Evolutionary conservation across 2,797 vertebrate species (phyloP).

Genomic region (Momotus momota): DNA sequence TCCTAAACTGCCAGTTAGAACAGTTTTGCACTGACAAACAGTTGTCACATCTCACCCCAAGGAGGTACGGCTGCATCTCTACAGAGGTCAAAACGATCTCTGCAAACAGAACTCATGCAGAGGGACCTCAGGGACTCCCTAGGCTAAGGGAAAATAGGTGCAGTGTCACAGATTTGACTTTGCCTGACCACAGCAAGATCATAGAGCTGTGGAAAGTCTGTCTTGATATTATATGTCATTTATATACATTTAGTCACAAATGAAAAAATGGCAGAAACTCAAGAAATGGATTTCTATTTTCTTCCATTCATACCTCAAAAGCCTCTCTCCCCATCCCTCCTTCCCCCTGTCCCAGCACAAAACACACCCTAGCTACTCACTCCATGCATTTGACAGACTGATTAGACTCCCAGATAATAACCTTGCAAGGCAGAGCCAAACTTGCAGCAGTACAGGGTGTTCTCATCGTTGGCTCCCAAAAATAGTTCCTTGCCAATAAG

Average conservation of each 20-base stretch:
- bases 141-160: not conserved
- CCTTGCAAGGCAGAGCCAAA: slow-evolving; percentile 50
- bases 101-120: not conserved
- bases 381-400: slow-evolving; percentile 20
- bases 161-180: not conserved
- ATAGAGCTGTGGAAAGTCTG: not conserved
- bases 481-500: slow-evolving; percentile 58
- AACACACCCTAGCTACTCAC: not conserved
- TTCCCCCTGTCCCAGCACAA: not conserved
- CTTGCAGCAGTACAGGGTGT: slow-evolving; percentile 12
- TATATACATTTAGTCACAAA: not conserved
- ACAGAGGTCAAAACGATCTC: not conserved
- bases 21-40: not conserved
- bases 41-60: not conserved
- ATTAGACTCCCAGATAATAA: slow-evolving; percentile 59
- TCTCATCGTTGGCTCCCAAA: slow-evolving; percentile 44
- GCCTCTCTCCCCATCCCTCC: not conserved
- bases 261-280: not conserved
- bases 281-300: not conserved
- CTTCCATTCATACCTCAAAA: slow-evolving; percentile 10
- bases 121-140: not conserved
- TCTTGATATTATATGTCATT: not conserved
- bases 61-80: not conserved
- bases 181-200: not conserved
- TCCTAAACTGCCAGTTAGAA: not conserved